Conservation (phyloP, 1,140 invertebrate species). For the Stegodyphus dumicola region DNA sequence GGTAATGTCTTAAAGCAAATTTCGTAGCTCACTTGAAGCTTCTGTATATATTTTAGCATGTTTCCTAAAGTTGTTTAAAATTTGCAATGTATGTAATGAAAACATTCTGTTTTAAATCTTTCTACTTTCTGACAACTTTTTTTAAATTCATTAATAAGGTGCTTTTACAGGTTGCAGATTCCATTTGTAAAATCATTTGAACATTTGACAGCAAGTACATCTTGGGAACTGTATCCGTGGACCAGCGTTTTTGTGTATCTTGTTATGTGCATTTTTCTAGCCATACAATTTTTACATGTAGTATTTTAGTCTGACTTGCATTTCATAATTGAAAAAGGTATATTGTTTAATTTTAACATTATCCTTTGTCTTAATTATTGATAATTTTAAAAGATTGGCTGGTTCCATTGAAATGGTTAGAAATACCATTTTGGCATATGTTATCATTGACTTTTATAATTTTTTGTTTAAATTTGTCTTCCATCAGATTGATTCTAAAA, state of each 20-base stretch:
- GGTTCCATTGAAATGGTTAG: too few relatives aligned
- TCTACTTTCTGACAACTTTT: background rate
- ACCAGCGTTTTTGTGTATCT: conserved; percentile 24
- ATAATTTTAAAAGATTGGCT: too few relatives aligned
- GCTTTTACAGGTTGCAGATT: background rate
- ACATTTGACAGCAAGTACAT: background rate
- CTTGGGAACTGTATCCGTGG: background rate
- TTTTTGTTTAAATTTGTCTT: too few relatives aligned
- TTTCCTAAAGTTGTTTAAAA: background rate
- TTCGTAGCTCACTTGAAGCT: too few relatives aligned
- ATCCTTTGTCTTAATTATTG: too few relatives aligned
- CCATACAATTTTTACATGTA: conserved; percentile 26
- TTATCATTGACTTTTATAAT: too few relatives aligned
- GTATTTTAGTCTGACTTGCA: background rate
- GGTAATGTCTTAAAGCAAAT: too few relatives aligned
- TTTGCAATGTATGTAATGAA: background rate
- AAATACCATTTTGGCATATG: too few relatives aligned
- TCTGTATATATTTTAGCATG: too few relatives aligned
- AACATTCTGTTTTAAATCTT: background rate
- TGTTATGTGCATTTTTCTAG: conserved; percentile 26
- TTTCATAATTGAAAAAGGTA: too few relatives aligned
- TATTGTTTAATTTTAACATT: too few relatives aligned
- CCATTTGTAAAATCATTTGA: background rate
- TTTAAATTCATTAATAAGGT: background rate
- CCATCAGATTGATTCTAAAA: too few relatives aligned